Evolutionary conservation across 2,113 vertebrate genomes (phyloP), one percentile per base, ranked within the genome.

Genomic region (Leucosticte australis): DNA sequence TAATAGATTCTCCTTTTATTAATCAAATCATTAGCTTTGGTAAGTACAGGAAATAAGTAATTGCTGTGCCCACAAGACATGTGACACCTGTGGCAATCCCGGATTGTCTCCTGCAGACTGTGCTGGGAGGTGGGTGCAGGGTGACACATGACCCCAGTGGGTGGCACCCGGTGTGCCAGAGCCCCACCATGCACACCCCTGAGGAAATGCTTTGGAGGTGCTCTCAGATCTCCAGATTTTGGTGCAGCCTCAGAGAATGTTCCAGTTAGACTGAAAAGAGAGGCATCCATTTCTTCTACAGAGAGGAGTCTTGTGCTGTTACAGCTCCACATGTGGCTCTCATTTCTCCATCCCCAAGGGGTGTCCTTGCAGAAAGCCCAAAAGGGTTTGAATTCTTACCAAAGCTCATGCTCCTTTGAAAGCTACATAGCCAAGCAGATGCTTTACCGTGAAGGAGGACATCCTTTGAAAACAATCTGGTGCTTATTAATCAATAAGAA

Each of bases 401-500:
- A 92, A 90, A 78, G n/a, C 60, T 91, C 4, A 0, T 47, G 39
- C 59, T 93, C 89, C 71, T 83, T 21, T 89, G 76, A 87, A 63
- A 91, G 60, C 80, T 90, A 8, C 2, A 0, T 41, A 93, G 77
- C 83, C 80, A 87, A 92, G 68, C 91, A 96, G 86, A 93, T 95
- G 92, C 94, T 92, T 95, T 78, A 67, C 86, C 19, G 86, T 95
- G 95, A 87, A 81, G 83, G 86, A 93, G 89, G 86, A 92, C 56
- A 64, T 94, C 88, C 77, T 96, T 94, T 90, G 86, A 95, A 89
- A 95, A 95, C 92, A 94, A 96, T 95, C 92, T 94, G 94, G 87
- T 94, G 89, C 92, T 95, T 94, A 94, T 97, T 95, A 97, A 64
- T 92, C 96, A 90, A 52, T 79, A 95, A 89, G 35, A 96, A 94